Evolutionary conservation across 1,140 invertebrate species (phyloP), one percentile per base, ranked within the genome.

Genomic region (Oryctes rhinoceros): DNA sequence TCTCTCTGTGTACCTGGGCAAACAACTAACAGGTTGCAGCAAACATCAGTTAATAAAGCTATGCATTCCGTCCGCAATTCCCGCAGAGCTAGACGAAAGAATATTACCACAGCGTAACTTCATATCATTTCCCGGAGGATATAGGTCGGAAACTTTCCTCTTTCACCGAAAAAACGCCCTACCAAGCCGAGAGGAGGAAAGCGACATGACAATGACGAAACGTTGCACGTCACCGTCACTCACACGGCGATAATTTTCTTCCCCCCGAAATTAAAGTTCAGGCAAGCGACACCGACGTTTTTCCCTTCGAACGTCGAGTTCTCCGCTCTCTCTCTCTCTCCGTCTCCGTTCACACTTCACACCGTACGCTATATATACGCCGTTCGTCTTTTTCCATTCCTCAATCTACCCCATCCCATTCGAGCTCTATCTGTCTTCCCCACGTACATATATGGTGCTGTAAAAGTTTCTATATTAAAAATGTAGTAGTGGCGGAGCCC

Each of bases 391-490:
- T n/a, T 18, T 15, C 15, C 15, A 59, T 4, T 7, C 15, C 18
- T 7, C 18, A 15, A 18, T 6, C 53, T 7, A 18, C 53, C 18
- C n/a, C 53, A 59, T 18, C 53, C 13, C 18, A 30, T 30, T 30
- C 18, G 15, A n/a, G 6, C 15, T 18, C 15, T 59, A 59, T 53
- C 11, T 53, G n/a, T 53, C 39, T 44, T 44, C 39, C 9, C 39
- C 9, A 53, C n/a, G n/a, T 53, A n/a, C 15, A 59, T 59, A 18
- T 59, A 59, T 15, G 18, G 53, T 59, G 18, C 5, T 59, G n/a
- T 44, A 59, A 59, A 59, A 59, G 53, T 59, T 59, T 59, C 53
- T 59, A 59, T 59, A 59, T 59, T 59, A 59, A 59, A 59, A 59
- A 59, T 59, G 53, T 59, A 59, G 53, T 59, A 18, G 53, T 18